Base-by-base conservation (phyloP, 1,140 invertebrate genomes). In the Muscidifurax raptorellus region DNA sequence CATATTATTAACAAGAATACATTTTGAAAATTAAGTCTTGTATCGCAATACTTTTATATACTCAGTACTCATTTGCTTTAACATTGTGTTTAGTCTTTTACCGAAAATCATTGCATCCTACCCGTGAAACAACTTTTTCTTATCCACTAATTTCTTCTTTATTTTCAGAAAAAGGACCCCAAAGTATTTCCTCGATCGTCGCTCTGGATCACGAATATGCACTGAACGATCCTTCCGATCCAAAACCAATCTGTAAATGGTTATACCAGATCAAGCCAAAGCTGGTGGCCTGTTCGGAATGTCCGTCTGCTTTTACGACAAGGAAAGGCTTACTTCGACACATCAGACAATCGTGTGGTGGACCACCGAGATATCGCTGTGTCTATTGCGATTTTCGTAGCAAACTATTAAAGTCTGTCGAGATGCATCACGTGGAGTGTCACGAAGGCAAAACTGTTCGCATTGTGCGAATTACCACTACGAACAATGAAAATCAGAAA, bases 261-360 rank as follows among this genome's bases (percentile, higher is more conserved):
- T 22, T n/a, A 3, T 47, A 18, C 47, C 47, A 4, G 15, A 22
- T 1, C 5, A 7, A 6, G 1, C 6, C 52, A 10, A 85, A 82
- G 72, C 80, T 47, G 1, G 87, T 87, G 25, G n/a, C 12, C 25
- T 90, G 91, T 82, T 88, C 89, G n/a, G 90, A 90, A 79, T 93
- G 93, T 87, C 87, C 86, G 47, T 88, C 91, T 10, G 74, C 77
- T 40, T 93, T 94, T 86, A 89, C 88, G 12, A 86, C 90, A 18
- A 9, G 18, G 3, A 89, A 88, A 40, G 90, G 91, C 47, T 59
- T 90, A 74, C 88, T 88, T 67, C 90, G 91, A 76, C 92, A 93
- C 79, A 88, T 91, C 78, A 89, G 91, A 69, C 52, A 86, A n/a
- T 86, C 86, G 30, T 89, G 88, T 22, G 86, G 86, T 13, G 84